Evolutionary conservation across 1,140 invertebrate genomes (phyloP).

Genomic region (Anastrepha ludens): DNA sequence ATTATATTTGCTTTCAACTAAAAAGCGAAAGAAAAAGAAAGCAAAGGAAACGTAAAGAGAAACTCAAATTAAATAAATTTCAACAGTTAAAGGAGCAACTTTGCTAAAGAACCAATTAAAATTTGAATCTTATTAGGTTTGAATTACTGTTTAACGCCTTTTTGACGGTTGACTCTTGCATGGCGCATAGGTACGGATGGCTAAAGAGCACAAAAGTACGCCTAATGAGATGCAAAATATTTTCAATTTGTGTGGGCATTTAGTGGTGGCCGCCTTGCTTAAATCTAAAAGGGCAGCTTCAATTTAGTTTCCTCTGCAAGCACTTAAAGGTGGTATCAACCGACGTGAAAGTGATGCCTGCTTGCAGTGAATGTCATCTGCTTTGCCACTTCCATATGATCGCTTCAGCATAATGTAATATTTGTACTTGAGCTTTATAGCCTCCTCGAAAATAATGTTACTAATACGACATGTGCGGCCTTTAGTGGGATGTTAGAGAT

Average conservation of each 20-base stretch:
- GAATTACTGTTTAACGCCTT: conserved; percentile 15
- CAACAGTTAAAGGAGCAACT: not conserved
- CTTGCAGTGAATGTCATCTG: too few relatives aligned
- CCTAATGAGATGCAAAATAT: not conserved
- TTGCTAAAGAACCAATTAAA: conserved; percentile 30
- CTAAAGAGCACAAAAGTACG: not conserved
- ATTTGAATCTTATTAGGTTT: conserved; percentile 35
- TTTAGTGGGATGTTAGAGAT: not conserved
- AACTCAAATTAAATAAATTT: conserved; percentile 33
- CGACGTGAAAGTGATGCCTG: too few relatives aligned
- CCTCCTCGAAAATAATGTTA: not conserved
- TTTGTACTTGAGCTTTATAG: not conserved
- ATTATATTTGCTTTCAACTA: not conserved
- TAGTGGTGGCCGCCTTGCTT: not conserved
- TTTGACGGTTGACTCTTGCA: conserved; percentile 23
- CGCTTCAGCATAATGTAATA: not conserved
- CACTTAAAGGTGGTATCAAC: too few relatives aligned
- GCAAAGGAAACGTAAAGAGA: not conserved
- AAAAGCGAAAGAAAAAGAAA: not conserved
- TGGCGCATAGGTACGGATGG: not conserved
- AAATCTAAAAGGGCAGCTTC: too few relatives aligned
- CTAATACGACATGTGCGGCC: not conserved
- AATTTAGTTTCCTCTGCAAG: too few relatives aligned
- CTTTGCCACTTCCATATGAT: not conserved
- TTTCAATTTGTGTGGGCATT: not conserved